Conservation (phyloP, 2,888 invertebrate genomes). For the Drosophila aldrichi region DNA sequence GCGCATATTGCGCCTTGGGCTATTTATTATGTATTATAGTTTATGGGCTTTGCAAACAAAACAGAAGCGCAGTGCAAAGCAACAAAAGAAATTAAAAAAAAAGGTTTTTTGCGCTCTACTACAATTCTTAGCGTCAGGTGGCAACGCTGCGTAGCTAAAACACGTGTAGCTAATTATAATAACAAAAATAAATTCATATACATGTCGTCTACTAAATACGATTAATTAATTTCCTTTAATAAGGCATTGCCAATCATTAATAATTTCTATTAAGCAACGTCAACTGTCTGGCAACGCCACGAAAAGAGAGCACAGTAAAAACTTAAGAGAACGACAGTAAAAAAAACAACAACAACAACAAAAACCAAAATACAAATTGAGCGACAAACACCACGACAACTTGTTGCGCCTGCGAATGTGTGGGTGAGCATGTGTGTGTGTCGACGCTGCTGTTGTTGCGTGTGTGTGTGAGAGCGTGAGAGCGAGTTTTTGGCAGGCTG, state of each 20-base stretch:
- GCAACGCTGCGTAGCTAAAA: constrained; percentile 38
- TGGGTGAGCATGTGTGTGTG: constrained; percentile 45
- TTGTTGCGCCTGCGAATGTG: constrained; percentile 67
- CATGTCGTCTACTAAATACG: neutral
- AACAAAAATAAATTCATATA: neutral
- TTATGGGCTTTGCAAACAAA: constrained; percentile 53
- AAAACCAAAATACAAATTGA: constrained; percentile 3
- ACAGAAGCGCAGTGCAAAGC: constrained; percentile 45
- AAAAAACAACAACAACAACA: constrained; percentile 5
- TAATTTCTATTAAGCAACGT: constrained; percentile 37
- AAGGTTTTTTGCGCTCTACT: constrained; percentile 69
- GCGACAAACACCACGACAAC: constrained; percentile 62
- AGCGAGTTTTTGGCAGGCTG: constrained; percentile 57
- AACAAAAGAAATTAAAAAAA: neutral
- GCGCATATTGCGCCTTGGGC: constrained; percentile 78
- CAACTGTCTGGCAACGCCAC: constrained; percentile 67
- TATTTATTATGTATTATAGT: constrained; percentile 75
- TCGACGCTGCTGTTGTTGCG: constrained; percentile 2
- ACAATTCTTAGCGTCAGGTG: constrained; percentile 36
- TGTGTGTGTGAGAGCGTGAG: constrained; percentile 11
- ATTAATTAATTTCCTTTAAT: constrained; percentile 23
- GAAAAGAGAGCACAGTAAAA: constrained; percentile 28
- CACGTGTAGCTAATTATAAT: constrained; percentile 33
- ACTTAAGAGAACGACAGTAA: constrained; percentile 31
- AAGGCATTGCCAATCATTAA: constrained; percentile 18